phyloP scores from a whole-genome alignment of 2,888 invertebrate species.

The Apamea monoglypha region DNA sequence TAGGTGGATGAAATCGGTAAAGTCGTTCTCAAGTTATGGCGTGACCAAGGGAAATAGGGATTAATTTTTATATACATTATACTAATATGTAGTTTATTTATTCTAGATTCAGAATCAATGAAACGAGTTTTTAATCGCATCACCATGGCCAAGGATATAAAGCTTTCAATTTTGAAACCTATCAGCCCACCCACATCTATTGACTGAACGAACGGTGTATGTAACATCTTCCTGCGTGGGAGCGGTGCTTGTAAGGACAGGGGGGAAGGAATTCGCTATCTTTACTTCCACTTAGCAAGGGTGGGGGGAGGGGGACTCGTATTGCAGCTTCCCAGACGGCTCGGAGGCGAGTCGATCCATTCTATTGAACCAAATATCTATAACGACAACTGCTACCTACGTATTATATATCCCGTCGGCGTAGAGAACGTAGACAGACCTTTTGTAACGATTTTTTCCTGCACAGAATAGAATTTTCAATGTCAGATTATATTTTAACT shows the following conservation, averaged over 20 bases:
- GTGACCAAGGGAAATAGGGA: too few relatives aligned
- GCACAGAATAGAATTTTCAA: conserved; percentile 19
- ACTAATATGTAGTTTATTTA: background rate
- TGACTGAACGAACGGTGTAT: conserved; percentile 62
- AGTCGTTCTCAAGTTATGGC: too few relatives aligned
- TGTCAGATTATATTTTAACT: conserved; percentile 18
- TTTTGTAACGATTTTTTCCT: conserved; percentile 31
- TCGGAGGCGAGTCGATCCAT: conserved; percentile 72
- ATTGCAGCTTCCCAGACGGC: conserved; percentile 75
- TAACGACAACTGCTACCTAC: conserved; percentile 36
- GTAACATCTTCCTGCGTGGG: conserved; percentile 68
- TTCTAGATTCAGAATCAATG: background rate
- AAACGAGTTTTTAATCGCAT: conserved; percentile 41
- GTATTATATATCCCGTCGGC: conserved; percentile 16
- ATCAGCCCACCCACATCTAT: conserved; percentile 64
- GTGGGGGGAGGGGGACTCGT: conserved; percentile 61
- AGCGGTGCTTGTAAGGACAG: conserved; percentile 61
- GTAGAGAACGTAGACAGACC: conserved; percentile 33
- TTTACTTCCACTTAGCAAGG: conserved; percentile 63
- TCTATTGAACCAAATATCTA: conserved; percentile 68
- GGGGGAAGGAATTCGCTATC: conserved; percentile 72
- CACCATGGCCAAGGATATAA: conserved; percentile 45
- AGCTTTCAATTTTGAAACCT: conserved; percentile 55
- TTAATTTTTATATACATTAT: too few relatives aligned
- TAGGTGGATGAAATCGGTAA: too few relatives aligned